These are phyloP conservation scores for Podotricha telesiphe DNA, from an alignment of 2,888 invertebrate genomes.

Conservation along the genomic window DNA sequence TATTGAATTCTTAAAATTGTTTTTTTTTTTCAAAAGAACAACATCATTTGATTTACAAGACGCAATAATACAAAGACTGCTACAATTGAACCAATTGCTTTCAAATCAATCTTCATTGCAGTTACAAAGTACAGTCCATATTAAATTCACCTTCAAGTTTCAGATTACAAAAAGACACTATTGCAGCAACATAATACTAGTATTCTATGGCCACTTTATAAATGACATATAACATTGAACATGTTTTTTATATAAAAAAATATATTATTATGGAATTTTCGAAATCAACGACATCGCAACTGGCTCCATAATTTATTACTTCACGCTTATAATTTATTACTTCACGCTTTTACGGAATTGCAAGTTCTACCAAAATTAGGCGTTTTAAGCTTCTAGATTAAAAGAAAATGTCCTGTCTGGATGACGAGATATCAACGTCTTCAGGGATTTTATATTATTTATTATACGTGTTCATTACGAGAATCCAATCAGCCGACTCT, in stretches of 20 bases:
- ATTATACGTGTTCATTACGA: too few relatives aligned
- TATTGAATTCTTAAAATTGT: background rate
- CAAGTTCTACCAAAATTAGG: too few relatives aligned
- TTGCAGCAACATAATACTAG: constrained; percentile 25
- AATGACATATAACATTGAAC: background rate
- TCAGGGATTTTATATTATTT: too few relatives aligned
- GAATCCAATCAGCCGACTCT: too few relatives aligned
- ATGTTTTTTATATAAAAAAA: background rate
- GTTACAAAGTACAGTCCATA: constrained; percentile 7
- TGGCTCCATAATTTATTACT: too few relatives aligned
- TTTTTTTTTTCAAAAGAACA: background rate
- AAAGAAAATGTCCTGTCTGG: too few relatives aligned
- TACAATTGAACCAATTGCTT: constrained; percentile 13
- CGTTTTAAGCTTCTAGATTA: too few relatives aligned
- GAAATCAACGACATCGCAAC: too few relatives aligned
- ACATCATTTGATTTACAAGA: background rate
- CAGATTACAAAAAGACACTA: constrained; percentile 26
- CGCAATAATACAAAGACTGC: constrained; percentile 10
- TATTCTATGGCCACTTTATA: constrained; percentile 1
- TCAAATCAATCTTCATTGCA: constrained; percentile 26
- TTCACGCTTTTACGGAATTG: too few relatives aligned
- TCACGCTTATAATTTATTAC: too few relatives aligned
- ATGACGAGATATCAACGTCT: too few relatives aligned
- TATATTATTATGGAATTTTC: background rate
- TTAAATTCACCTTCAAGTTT: constrained; percentile 28